Evolutionary conservation across 1,140 invertebrate genomes (phyloP).

Genomic region (Grapholita molesta): DNA sequence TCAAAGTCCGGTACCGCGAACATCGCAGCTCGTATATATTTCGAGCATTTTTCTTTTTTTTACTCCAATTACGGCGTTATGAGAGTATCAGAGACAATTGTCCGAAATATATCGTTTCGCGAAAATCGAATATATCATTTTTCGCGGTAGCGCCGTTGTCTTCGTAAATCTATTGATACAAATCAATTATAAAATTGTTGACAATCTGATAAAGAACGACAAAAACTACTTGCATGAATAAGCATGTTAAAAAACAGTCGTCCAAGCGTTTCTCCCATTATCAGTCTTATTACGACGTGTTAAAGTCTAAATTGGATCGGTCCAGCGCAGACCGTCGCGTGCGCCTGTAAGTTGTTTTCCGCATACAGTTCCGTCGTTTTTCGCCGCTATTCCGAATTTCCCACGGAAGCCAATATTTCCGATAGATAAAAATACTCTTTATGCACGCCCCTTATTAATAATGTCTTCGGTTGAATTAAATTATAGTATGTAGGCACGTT

Average conservation of each 20-base stretch:
- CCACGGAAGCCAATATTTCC: neutral
- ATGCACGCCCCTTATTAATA: neutral
- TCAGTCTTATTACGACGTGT: neutral
- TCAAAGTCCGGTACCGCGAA: too few relatives aligned
- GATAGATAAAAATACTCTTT: neutral
- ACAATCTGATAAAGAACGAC: neutral
- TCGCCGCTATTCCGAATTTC: neutral
- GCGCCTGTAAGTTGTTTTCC: neutral
- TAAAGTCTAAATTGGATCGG: neutral
- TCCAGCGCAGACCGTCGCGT: neutral
- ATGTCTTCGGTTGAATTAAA: too few relatives aligned
- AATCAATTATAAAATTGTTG: neutral
- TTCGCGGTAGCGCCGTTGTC: too few relatives aligned
- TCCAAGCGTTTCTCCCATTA: neutral
- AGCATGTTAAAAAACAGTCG: neutral
- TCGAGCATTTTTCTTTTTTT: too few relatives aligned
- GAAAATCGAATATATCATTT: too few relatives aligned
- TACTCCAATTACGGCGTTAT: too few relatives aligned
- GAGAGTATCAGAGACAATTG: too few relatives aligned
- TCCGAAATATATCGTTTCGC: too few relatives aligned
- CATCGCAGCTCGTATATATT: too few relatives aligned
- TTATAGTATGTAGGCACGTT: too few relatives aligned
- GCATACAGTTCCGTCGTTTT: neutral
- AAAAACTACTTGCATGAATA: neutral
- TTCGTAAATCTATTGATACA: neutral